Evolutionary conservation across 2,113 vertebrate species (phyloP), one percentile per base, ranked within the genome.

Genomic region (Larimichthys crocea): DNA sequence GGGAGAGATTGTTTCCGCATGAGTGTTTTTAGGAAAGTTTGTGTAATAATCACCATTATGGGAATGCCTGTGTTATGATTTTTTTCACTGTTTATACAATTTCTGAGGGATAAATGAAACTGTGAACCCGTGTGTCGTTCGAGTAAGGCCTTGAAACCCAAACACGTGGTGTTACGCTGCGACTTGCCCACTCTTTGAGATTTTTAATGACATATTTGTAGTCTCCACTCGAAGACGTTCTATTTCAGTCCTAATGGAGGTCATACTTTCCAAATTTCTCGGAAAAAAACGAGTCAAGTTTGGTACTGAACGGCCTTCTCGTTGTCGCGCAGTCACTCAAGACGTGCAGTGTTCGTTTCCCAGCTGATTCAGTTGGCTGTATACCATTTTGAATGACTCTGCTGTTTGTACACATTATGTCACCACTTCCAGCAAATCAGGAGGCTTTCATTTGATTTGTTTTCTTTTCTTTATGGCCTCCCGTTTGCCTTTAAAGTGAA

Each of bases 21-120:
- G 65, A 87, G 78, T 49, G 60, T 56, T 80, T 81, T 69, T 69
- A 20, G n/a, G 71, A 53, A 84, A 68, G 20, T 80, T 80, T 56
- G 31, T 11, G 29, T 15, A 74, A 70, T 62, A 48, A 70, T 72
- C 11, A 20, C 46, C 24, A 46, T 80, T 0, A 48, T n/a, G 17
- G 56, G 31, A 69, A 69, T 8, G 72, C 60, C 49, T 78, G 44
- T 77, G 55, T 87, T 60, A 40, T 26, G 62, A 76, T 61, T 78
- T 73, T 66, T 57, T 26, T 52, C 15, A 8, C 15, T 78, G 78
- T 82, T 84, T 70, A 80, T 63, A 20, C 22, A 3, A 62, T 56
- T 80, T 60, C 59, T 31, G n/a, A 64, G 49, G 42, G 2, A 17
- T 1, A 8, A 67, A 66, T 49, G 24, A 74, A 52, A 56, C n/a